These are phyloP conservation scores for Harlomillsia oculata DNA, from an alignment of 1,140 invertebrate genomes.

Conservation along the genomic window DNA sequence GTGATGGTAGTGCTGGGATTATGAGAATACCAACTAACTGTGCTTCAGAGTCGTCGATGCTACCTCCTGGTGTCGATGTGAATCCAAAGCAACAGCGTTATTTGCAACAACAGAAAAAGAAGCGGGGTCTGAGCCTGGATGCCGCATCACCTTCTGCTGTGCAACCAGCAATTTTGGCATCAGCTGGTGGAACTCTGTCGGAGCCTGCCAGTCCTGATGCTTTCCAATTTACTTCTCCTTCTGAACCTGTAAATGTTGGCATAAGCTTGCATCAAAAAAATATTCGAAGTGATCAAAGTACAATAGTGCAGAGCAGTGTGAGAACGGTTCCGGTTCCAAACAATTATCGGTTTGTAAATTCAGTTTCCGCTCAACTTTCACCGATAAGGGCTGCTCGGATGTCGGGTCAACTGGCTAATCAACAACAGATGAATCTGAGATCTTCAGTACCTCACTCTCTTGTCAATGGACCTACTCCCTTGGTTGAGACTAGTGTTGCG, in stretches of 20 bases:
- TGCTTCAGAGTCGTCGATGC: not conserved
- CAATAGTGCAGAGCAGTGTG: too few relatives aligned
- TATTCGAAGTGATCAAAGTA: too few relatives aligned
- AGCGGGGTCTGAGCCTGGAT: slow-evolving; percentile 29
- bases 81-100: slow-evolving; percentile 5
- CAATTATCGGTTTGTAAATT: too few relatives aligned
- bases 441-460: too few relatives aligned
- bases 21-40: slow-evolving; percentile 3
- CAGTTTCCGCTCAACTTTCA: too few relatives aligned
- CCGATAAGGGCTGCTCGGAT: too few relatives aligned
- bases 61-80: not conserved
- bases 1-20: not conserved
- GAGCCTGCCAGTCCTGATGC: not conserved
- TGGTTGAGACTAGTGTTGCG: too few relatives aligned
- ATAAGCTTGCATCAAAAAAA: too few relatives aligned
- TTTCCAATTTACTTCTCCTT: slow-evolving; percentile 6
- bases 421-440: too few relatives aligned
- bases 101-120: slow-evolving; percentile 32
- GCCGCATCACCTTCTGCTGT: not conserved
- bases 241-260: slow-evolving; percentile 1
- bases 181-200: not conserved
- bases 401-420: too few relatives aligned
- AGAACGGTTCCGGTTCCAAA: too few relatives aligned
- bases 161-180: not conserved
- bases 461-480: too few relatives aligned